Percentiles rank a stretch among this genome's conserved stretches.
Conservation (phyloP, 2,797 vertebrate species). For the Chaetophractus vellerosus region DNA sequence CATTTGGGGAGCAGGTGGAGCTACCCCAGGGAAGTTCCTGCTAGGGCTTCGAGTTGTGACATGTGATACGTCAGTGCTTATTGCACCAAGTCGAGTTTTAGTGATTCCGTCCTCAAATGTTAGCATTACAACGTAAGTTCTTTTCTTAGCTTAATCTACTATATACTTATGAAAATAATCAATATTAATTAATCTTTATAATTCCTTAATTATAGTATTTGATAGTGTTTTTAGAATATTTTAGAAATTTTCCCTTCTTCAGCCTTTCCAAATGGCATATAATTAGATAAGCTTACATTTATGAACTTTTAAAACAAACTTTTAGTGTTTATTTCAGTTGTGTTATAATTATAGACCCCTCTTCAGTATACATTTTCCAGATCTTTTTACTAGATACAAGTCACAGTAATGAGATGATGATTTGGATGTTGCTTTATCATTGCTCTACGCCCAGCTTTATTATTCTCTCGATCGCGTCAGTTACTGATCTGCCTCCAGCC, state of each 20-base stretch:
- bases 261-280: not conserved
- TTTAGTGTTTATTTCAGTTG: conserved; percentile 27
- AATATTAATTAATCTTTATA: not conserved
- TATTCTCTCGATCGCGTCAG: not conserved
- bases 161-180: not conserved
- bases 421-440: not conserved
- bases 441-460: not conserved
- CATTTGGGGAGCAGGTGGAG: conserved; percentile 98
- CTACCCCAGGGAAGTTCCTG: conserved; percentile 98
- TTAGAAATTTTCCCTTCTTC: not conserved
- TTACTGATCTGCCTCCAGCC: not conserved
- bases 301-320: not conserved
- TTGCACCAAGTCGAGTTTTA: conserved; percentile 96
- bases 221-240: conserved; percentile 44
- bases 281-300: not conserved
- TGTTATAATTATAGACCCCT: not conserved
- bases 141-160: not conserved
- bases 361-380: not conserved
- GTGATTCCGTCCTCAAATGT: conserved; percentile 98
- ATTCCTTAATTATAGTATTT: not conserved
- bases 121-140: conserved; percentile 97
- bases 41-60: conserved; percentile 97
- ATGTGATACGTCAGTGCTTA: conserved; percentile 96
- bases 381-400: not conserved
- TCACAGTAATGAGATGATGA: not conserved